Conservation (phyloP, 2,113 vertebrate species). For the Muscicapa adusta region DNA sequence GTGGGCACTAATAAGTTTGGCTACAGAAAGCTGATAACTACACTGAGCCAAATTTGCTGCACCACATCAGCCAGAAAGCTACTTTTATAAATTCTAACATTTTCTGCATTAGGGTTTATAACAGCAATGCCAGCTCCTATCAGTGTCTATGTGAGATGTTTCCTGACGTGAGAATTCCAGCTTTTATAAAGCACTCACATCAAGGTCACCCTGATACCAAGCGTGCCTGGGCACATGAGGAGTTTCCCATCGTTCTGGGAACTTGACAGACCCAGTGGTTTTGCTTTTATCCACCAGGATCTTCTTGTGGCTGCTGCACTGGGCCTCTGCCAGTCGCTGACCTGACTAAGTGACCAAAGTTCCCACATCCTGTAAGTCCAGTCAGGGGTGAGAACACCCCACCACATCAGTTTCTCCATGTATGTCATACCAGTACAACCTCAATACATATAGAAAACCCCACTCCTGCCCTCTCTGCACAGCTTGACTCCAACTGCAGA, state of each 20-base stretch:
- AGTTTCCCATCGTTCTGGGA: not conserved
- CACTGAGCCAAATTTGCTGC: conserved; percentile 24
- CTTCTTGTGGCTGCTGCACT: not conserved
- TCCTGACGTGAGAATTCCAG: not conserved
- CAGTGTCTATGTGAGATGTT: not conserved
- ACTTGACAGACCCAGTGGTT: not conserved
- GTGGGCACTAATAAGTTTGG: conserved; percentile 34
- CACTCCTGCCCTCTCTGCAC: not conserved
- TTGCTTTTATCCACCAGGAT: not conserved
- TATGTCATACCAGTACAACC: not conserved
- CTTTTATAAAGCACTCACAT: not conserved
- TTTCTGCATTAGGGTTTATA: conserved; percentile 4
- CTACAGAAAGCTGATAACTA: conserved; percentile 23
- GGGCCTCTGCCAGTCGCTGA: not conserved
- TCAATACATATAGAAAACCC: not conserved
- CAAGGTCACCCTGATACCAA: not conserved
- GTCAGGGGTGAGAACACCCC: not conserved
- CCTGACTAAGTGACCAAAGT: not conserved
- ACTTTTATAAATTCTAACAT: not conserved
- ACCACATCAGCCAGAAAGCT: conserved; percentile 22
- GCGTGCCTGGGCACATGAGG: not conserved
- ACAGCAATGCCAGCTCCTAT: not conserved
- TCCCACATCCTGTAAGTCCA: not conserved
- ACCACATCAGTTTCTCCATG: not conserved
- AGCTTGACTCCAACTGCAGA: not conserved